A percentile compares a stretch with the other conserved stretches of the same genome.
Evolutionary conservation across 1,140 invertebrate species (phyloP).

Genomic region (Pygmarrhopalites habei): DNA sequence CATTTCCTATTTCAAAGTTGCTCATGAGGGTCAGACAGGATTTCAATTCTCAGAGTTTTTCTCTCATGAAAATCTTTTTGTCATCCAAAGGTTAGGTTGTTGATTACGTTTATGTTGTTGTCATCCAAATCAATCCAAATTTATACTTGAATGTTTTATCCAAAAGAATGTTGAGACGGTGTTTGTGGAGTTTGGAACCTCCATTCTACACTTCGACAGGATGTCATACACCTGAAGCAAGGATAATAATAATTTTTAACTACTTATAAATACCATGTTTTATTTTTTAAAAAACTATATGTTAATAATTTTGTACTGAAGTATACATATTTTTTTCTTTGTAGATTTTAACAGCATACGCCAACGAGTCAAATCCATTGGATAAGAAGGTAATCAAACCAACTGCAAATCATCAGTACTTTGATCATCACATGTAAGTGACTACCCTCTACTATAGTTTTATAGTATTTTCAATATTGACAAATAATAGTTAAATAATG

Average conservation of each 20-base stretch:
- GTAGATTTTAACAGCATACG: too few relatives aligned
- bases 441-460: too few relatives aligned
- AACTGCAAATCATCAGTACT: background rate
- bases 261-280: too few relatives aligned
- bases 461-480: too few relatives aligned
- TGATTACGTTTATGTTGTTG: background rate
- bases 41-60: constrained; percentile 10
- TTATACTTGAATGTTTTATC: too few relatives aligned
- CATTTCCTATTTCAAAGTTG: constrained; percentile 10
- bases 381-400: background rate
- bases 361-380: background rate
- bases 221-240: background rate
- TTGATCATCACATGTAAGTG: constrained; percentile 6
- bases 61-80: background rate
- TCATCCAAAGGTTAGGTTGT: background rate
- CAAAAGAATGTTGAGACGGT: background rate
- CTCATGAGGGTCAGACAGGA: constrained; percentile 12
- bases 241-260: too few relatives aligned
- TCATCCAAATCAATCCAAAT: too few relatives aligned
- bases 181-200: background rate
- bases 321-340: too few relatives aligned
- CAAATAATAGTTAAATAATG: too few relatives aligned
- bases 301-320: too few relatives aligned
- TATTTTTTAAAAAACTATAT: background rate
- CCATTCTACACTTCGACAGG: background rate